Evolutionary conservation across 2,113 vertebrate genomes (phyloP).

Genomic region (Esox niger): DNA sequence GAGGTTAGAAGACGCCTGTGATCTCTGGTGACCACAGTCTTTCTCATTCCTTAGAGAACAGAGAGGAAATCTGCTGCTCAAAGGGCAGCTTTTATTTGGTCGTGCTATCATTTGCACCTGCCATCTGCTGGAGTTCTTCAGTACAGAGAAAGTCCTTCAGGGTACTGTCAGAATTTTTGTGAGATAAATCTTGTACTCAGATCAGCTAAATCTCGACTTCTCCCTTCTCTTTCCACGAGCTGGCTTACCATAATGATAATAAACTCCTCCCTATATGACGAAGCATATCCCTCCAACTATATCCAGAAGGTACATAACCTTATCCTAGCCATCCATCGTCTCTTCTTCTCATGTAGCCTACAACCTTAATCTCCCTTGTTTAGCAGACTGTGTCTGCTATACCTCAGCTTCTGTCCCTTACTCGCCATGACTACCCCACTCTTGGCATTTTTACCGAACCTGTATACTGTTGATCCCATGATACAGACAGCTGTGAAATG

Average conservation of each 20-base stretch:
- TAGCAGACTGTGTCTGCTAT: neutral
- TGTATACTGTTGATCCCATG: neutral
- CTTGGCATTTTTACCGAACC: neutral
- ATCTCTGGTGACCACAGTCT: neutral
- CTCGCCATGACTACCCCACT: neutral
- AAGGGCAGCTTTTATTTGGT: neutral
- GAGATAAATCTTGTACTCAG: neutral
- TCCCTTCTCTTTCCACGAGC: neutral
- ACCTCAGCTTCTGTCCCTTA: neutral
- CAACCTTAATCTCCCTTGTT: neutral
- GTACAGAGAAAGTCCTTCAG: neutral
- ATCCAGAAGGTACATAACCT: neutral
- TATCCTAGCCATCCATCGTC: neutral
- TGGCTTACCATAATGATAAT: neutral
- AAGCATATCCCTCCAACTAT: neutral
- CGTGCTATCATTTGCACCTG: conserved; percentile 1
- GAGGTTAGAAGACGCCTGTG: neutral
- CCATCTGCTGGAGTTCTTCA: neutral
- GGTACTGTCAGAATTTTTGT: neutral
- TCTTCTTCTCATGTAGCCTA: neutral
- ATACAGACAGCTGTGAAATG: neutral
- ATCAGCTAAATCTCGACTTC: neutral
- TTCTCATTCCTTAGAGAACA: conserved; percentile 2
- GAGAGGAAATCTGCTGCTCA: neutral
- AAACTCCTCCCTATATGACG: no score